Percentiles rank a stretch among this genome's conserved stretches.
Evolutionary conservation across 92 coral and sea anemone species (phyloP).

Genomic region (Chrysogorgia sp.): DNA sequence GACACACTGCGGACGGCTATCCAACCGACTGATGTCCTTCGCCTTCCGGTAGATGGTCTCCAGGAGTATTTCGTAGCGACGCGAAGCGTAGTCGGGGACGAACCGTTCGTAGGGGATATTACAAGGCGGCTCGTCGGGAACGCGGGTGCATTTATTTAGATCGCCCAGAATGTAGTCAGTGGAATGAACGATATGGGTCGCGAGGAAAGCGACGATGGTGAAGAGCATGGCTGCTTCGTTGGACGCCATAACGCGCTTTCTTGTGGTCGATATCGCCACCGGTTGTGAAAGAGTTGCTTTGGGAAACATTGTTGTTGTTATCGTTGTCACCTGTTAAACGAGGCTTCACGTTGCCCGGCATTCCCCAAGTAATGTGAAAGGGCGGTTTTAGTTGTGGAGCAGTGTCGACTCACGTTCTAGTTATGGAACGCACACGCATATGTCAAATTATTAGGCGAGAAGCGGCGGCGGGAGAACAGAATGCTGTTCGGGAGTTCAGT

Average conservation of each 20-base stretch:
- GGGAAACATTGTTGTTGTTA: background rate
- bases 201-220: background rate
- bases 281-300: background rate
- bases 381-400: too few species aligned
- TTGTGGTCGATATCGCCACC: background rate
- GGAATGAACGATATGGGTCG: background rate
- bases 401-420: too few species aligned
- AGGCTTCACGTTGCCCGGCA: background rate
- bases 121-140: constrained; percentile 40
- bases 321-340: constrained; percentile 15
- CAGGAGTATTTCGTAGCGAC: constrained; percentile 32
- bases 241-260: too few species aligned
- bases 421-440: too few species aligned
- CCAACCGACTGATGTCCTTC: constrained; percentile 30
- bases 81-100: constrained; percentile 42
- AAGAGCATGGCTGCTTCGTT: constrained; percentile 16
- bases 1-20: constrained; percentile 28
- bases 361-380: background rate
- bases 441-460: too few species aligned
- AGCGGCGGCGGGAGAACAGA: too few species aligned
- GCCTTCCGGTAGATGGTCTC: constrained; percentile 37
- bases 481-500: too few species aligned
- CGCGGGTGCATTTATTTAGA: constrained; percentile 27
- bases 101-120: constrained; percentile 16
- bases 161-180: constrained; percentile 29